A percentile compares a stretch with the other conserved stretches of the same genome.
Evolutionary conservation across 2,113 vertebrate species (phyloP).

Genomic region (Proteles cristata): DNA sequence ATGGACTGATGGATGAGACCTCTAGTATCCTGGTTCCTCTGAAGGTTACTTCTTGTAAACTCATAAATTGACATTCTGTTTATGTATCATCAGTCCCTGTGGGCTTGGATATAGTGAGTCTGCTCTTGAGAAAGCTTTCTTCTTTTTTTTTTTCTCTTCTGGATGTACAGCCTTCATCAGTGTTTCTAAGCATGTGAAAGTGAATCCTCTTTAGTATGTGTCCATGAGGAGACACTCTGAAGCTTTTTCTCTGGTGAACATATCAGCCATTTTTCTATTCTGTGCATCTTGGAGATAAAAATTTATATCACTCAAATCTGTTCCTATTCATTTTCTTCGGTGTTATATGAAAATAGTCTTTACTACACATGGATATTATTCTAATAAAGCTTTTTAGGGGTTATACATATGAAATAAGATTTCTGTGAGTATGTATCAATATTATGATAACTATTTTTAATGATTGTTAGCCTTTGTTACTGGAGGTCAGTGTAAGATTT

Average conservation of each 20-base stretch:
- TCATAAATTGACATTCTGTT: background rate
- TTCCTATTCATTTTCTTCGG: background rate
- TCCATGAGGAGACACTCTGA: background rate
- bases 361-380: background rate
- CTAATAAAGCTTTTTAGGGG: background rate
- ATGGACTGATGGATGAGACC: background rate
- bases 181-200: background rate
- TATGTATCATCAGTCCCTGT: background rate
- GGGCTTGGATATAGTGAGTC: background rate
- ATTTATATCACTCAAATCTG: background rate
- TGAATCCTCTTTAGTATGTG: background rate
- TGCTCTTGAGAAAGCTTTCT: background rate
- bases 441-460: conserved; percentile 22
- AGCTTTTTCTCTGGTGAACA: background rate
- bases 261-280: background rate
- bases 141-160: background rate
- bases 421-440: conserved; percentile 1
- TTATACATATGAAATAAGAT: conserved; percentile 18
- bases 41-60: background rate
- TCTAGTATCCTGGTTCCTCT: background rate
- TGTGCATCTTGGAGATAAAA: background rate
- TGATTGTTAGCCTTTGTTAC: conserved; percentile 7
- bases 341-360: background rate
- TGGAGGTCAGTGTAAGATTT: conserved; percentile 19
- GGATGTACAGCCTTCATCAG: background rate